Base-by-base conservation (phyloP, 2,113 vertebrate genomes). In the Callorhinus ursinus region DNA sequence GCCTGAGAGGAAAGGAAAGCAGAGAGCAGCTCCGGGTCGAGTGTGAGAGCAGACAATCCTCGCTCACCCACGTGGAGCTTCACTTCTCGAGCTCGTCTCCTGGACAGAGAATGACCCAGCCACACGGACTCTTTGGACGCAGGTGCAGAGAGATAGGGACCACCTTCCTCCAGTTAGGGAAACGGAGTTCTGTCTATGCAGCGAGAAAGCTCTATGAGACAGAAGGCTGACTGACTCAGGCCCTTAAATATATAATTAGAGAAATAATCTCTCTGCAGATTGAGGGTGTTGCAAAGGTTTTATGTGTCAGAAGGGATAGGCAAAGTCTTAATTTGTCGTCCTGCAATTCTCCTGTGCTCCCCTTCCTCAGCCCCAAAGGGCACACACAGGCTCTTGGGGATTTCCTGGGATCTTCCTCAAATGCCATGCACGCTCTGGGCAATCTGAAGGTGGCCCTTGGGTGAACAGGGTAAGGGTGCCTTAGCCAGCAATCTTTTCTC, bases 21-120 rank as follows among this genome's bases (percentile, higher is more conserved):
- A 59, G 53, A 55, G 33, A 57, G 19, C 15, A 42, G 10, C 36
- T 72, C 15, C 39, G 12, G 65, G 2, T 12, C 2, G 1, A 74
- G 88, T 80, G 21, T 46, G 83, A 65, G n/a, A 21, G 51, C 33
- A 7, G 18, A 18, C 5, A 2, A 2, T 1, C 72, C 16, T 7
- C 1, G 0, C 46, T 84, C 46, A n/a, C 4, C 10, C 4, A 2
- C 5, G 36, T 22, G 1, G 0, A 72, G 71, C 19, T 0, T 31
- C 28, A 4, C 6, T 28, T 61, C n/a, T 26, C 19, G 19, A 24
- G 6, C 5, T 53, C 19, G 12, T 16, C 42, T 79, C 53, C 46
- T 46, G 18, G 51, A 31, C 61, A 10, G 12, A 13, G 12, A 13
- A 24, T 7, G 28, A 28, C 0, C 0, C 0, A 36, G 13, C 59